These are phyloP conservation scores for Corvus moneduloides DNA, from an alignment of 2,113 vertebrate species.

Conservation along the genomic window DNA sequence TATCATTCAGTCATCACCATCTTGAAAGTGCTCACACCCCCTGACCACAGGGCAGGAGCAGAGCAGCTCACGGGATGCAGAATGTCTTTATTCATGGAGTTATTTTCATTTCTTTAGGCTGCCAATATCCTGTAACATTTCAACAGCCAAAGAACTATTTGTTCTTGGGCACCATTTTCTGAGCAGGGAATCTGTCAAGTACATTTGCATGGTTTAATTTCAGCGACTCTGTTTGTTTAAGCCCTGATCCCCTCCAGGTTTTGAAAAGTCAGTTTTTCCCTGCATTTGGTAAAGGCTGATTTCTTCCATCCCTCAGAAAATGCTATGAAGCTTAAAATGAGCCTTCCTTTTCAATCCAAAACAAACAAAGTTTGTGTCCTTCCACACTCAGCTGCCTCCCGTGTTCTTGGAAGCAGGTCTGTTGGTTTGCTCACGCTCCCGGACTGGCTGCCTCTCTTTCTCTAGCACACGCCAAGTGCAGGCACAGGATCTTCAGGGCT, in stretches of 20 bases:
- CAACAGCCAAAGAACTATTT: conserved; percentile 42
- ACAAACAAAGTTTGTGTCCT: background rate
- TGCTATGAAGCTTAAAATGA: background rate
- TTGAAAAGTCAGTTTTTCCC: background rate
- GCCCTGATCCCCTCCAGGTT: background rate
- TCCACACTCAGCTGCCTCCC: background rate
- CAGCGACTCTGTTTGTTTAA: background rate
- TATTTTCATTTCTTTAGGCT: background rate
- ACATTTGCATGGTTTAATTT: conserved; percentile 35
- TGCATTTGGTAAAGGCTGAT: background rate
- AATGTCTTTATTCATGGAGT: background rate
- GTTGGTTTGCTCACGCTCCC: rapidly evolving
- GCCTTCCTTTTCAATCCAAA: background rate
- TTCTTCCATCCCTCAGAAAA: conserved; percentile 2
- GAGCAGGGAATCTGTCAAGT: conserved; percentile 2
- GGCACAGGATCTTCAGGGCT: background rate
- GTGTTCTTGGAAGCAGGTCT: background rate
- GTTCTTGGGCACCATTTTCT: conserved; percentile 13
- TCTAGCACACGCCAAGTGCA: background rate
- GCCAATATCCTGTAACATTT: conserved; percentile 18
- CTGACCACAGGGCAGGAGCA: background rate
- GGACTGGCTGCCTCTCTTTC: background rate
- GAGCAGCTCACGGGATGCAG: background rate
- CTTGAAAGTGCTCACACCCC: background rate
- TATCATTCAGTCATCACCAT: background rate